Percentiles rank a stretch among this genome's conserved stretches.
Conservation (phyloP, 2,797 vertebrate species). For the Astyanax mexicanus region DNA sequence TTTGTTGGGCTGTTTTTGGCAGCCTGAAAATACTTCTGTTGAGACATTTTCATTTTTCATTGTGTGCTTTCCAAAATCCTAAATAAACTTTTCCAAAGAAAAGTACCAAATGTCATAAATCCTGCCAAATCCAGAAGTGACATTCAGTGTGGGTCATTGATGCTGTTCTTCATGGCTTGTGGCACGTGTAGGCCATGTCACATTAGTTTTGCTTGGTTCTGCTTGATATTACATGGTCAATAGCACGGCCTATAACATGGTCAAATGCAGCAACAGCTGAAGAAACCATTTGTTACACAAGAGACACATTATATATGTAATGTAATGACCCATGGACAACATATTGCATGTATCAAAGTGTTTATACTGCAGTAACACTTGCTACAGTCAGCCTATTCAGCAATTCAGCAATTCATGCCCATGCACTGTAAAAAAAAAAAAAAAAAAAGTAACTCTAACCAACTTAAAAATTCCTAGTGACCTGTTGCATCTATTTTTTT, state of each 20-base stretch:
- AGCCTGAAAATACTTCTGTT: not conserved
- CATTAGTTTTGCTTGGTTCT: conserved; percentile 30
- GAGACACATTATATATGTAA: conserved; percentile 18
- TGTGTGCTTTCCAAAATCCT: not conserved
- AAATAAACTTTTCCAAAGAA: conserved; percentile 10
- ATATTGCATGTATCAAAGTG: conserved; percentile 8
- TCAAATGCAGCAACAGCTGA: conserved; percentile 4
- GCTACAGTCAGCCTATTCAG: conserved; percentile 25
- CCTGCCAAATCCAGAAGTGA: not conserved
- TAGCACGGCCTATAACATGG: no score
- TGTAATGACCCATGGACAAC: conserved; percentile 26
- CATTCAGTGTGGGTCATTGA: not conserved
- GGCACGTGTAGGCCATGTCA: conserved; percentile 18
- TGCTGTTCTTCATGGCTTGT: not conserved
- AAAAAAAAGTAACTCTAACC: no score
- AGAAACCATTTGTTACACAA: conserved; percentile 21
- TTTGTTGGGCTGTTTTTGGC: not conserved
- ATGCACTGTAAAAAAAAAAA: no score
- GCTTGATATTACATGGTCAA: not conserved
- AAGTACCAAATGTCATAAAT: not conserved
- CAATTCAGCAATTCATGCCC: not conserved
- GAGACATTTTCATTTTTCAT: conserved; percentile 16
- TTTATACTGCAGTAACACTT: conserved; percentile 26
- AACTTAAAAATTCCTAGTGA: no score
- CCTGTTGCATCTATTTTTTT: no score